Base-by-base conservation (phyloP, 2,113 vertebrate species). In the Tyto alba region DNA sequence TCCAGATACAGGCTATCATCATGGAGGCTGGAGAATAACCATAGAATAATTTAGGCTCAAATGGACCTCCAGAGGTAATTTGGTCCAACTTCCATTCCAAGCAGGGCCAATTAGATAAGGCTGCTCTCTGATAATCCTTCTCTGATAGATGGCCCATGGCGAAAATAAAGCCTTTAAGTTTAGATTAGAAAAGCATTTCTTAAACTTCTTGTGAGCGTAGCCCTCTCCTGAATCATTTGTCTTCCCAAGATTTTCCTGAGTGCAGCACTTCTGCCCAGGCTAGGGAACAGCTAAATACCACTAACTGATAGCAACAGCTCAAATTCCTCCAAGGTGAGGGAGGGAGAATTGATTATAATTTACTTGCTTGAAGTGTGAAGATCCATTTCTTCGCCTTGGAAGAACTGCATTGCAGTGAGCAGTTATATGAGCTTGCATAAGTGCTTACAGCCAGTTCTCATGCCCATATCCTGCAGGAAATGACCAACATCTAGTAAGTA, bases 261-360 rank as follows among this genome's bases (percentile, higher is more conserved):
- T 47, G 25, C 75, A 94, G 90, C 85, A 87, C 10, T 96, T 91
- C 56, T 96, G 30, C 30, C 19, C 57, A 53, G 76, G 8, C 38
- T 67, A 38, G 92, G 63, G 38, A 95, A 69, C 41, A 77, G 63
- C 41, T 86, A 81, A 73, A 74, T 71, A 53, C 52, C 5, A 14
- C 83, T 64, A 71, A 43, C 45, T 69, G 82, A 90, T 57, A 86
- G 79, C 63, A 92, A 87, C 66, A 89, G 50, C 48, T 93, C 87
- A 64, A 68, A 89, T 95, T 81, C 66, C 68, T 97, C 62, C 91
- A 63, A 75, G 66, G 89, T 87, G 60, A 95, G 34, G 47, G 84
- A 89, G 52, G 22, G 43, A 89, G 71, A 87, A 78, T 16, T 92
- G 60, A 57, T 89, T 66, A 60, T 56, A 52, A 40, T 95, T 94